phyloP scores from a whole-genome alignment of 2,797 vertebrate genomes.

The Enteromius thamalakanensis region DNA sequence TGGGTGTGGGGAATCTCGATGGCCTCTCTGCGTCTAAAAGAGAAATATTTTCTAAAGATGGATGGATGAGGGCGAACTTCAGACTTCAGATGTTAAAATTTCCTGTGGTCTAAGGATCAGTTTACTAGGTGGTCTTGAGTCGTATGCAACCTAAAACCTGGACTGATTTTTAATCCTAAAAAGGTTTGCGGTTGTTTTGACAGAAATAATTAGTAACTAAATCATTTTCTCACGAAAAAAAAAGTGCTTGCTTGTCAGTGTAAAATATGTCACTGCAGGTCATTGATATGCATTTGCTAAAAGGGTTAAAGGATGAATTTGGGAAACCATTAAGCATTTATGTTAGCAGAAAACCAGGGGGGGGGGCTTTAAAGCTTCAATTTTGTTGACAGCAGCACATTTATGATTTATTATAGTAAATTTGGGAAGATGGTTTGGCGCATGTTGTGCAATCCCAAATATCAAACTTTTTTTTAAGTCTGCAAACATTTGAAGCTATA shows the following conservation, averaged over 20 bases:
- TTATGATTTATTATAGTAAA: constrained; percentile 6
- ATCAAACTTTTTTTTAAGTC: background rate
- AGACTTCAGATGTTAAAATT: constrained; percentile 27
- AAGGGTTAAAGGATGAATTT: background rate
- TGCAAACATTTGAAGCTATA: background rate
- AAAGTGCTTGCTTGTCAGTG: background rate
- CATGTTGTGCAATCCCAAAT: background rate
- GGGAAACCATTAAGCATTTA: background rate
- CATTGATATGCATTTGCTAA: background rate
- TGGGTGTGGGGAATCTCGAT: constrained; percentile 33
- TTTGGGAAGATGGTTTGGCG: background rate
- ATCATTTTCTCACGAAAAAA: background rate
- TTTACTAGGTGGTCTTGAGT: constrained; percentile 25
- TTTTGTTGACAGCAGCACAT: background rate
- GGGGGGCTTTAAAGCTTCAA: background rate
- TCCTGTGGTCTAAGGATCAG: background rate
- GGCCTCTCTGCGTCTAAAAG: constrained; percentile 19
- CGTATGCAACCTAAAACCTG: background rate
- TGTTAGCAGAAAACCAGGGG: background rate
- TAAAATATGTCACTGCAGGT: background rate
- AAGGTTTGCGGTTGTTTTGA: background rate
- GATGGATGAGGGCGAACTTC: constrained; percentile 30
- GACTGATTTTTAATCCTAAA: background rate
- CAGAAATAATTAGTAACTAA: background rate
- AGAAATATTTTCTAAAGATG: constrained; percentile 42